Evolutionary conservation across 2,797 vertebrate genomes (phyloP).

Genomic region (Vespertilio murinus): DNA sequence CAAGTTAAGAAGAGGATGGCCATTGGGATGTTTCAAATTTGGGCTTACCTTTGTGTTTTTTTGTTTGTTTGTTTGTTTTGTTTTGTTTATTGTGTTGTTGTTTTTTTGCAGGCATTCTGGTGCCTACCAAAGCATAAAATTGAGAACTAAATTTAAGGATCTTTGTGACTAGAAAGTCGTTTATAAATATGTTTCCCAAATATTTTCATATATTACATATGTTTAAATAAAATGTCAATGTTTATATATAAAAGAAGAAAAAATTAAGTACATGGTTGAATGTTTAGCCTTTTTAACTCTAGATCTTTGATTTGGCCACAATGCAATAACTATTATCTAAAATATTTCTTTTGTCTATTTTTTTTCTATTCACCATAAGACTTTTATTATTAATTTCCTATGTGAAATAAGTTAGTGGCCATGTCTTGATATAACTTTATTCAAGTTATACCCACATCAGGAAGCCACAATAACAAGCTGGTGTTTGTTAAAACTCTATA

Average conservation of each 20-base stretch:
- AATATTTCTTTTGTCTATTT: slow-evolving; percentile 50
- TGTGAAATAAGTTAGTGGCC: background rate
- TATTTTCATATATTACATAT: background rate
- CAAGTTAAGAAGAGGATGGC: slow-evolving; percentile 20
- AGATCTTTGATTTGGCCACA: background rate
- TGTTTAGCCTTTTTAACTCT: background rate
- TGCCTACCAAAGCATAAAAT: background rate
- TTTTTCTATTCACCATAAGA: background rate
- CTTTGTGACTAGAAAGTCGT: background rate
- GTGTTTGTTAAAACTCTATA: slow-evolving; percentile 41
- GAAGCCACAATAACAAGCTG: slow-evolving; percentile 29
- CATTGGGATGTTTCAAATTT: slow-evolving; percentile 16
- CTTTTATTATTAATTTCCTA: slow-evolving; percentile 11
- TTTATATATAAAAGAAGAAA: slow-evolving; percentile 41
- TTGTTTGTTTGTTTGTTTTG: too few relatives aligned
- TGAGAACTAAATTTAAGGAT: background rate
- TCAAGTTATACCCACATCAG: slow-evolving; percentile 36
- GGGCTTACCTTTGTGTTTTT: background rate
- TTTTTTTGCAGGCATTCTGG: slow-evolving; percentile 8
- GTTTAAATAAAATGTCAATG: slow-evolving; percentile 9
- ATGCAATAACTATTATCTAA: slow-evolving; percentile 16
- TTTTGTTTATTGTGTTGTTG: too few relatives aligned
- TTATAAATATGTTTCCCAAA: background rate
- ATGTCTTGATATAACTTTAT: slow-evolving; percentile 42
- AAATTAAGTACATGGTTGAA: slow-evolving; percentile 31